These are phyloP conservation scores for Oxytorus armatus DNA, from an alignment of 2,888 invertebrate genomes.

Conservation along the genomic window DNA sequence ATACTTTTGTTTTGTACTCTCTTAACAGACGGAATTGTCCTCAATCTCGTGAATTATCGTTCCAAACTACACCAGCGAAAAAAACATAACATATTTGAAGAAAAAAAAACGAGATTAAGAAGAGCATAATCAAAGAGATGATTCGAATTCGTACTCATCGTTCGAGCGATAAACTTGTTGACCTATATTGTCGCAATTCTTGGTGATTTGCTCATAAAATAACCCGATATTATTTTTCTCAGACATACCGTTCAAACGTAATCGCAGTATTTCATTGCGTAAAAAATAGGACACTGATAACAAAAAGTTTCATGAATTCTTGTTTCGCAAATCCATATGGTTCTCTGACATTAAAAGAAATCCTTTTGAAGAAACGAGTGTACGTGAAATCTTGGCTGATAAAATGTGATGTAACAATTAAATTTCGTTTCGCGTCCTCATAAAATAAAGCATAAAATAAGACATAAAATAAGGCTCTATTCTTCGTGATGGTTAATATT, in stretches of 20 bases:
- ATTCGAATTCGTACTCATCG: conserved; percentile 8
- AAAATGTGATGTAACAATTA: no score
- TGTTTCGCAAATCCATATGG: no score
- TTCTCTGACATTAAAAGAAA: no score
- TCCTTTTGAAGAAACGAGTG: no score
- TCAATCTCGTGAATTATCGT: background rate
- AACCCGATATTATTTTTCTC: conserved; percentile 13
- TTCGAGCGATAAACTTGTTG: conserved; percentile 51
- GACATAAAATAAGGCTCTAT: no score
- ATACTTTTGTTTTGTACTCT: background rate
- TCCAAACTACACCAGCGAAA: conserved; percentile 3
- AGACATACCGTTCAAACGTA: conserved; percentile 1
- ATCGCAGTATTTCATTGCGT: background rate
- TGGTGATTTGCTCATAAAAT: conserved; percentile 28
- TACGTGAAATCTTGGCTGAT: no score
- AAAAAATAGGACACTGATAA: background rate
- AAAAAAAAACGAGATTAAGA: background rate
- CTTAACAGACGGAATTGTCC: background rate
- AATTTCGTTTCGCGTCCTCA: no score
- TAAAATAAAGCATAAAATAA: no score
- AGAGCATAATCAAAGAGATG: background rate
- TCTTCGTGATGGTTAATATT: no score
- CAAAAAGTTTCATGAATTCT: no score
- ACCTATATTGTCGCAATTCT: conserved; percentile 34
- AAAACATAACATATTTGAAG: conserved; percentile 3